Evolutionary conservation across 2,113 vertebrate species (phyloP), one percentile per base, ranked within the genome.

Genomic region (Strigops habroptila): DNA sequence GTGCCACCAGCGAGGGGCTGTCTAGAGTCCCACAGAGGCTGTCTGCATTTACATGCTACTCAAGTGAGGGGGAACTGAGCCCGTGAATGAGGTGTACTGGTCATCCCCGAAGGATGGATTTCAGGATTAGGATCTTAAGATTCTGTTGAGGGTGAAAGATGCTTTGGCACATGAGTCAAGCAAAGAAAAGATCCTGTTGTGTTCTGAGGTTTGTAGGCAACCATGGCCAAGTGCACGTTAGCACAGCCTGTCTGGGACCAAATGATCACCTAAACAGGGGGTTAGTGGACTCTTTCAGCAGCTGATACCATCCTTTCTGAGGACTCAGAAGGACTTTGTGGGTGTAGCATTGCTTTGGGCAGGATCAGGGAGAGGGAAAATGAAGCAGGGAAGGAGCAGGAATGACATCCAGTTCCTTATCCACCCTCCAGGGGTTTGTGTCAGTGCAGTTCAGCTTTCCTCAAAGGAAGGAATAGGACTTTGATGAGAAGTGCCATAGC

Each of bases 251-350:
- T 10, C 7, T 23, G 64, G 35, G 43, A 48, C 10, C 62, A 17
- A 10, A 5, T 1, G 33, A 18, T 22, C 65, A 3, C 49, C 17
- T 1, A 19, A 4, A 4, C 0, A 3, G 55, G 9, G 67, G 14
- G 16, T 12, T 15, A 7, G 28, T 3, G 57, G n/a, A 2, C 84
- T 46, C 35, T 39, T 44, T 30, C 57, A 59, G 4, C 33, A 15
- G 6, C 4, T 6, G 16, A 8, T 39, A 6, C 30, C 4, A 0
- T 30, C 39, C 24, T 37, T 18, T 21, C 18, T 62, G 59, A 37
- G 35, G 59, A 37, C 59, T 37, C 24, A 1, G 0, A 8, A n/a
- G 74, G 70, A 11, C 6, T 31, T 1, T 5, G 44, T 57, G 87
- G 44, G 11, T 49, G 41, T 55, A 2, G 52, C 5, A 39, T 3